phyloP scores from a whole-genome alignment of 2,888 invertebrate genomes.

The Psylliodes chrysocephalus region DNA sequence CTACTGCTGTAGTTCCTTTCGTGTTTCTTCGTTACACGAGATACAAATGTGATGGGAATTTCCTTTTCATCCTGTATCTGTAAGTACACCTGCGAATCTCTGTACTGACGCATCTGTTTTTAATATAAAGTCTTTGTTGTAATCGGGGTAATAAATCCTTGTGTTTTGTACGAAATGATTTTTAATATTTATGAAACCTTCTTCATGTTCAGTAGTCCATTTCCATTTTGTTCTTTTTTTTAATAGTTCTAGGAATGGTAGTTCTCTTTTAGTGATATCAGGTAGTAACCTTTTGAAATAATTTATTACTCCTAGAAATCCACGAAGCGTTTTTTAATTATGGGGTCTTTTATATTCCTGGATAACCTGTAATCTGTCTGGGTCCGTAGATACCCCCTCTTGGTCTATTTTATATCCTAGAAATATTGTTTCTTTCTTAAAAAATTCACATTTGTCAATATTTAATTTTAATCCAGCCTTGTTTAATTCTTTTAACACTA shows the following conservation, averaged over 20 bases:
- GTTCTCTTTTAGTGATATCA: slow-evolving; percentile 9
- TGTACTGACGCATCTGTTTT: slow-evolving; percentile 15
- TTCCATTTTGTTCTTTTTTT: too few relatives aligned
- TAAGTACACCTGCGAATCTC: slow-evolving; percentile 22
- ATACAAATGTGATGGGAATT: slow-evolving; percentile 20
- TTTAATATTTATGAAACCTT: slow-evolving; percentile 20
- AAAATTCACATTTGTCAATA: slow-evolving; percentile 50
- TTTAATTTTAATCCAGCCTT: slow-evolving; percentile 53
- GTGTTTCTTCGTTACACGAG: slow-evolving; percentile 12
- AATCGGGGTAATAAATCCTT: slow-evolving; percentile 21
- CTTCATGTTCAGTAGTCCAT: slow-evolving; percentile 16
- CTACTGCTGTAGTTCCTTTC: slow-evolving; percentile 1
- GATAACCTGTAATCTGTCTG: too few relatives aligned
- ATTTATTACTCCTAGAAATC: too few relatives aligned
- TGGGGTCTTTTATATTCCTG: too few relatives aligned
- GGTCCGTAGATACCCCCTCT: too few relatives aligned
- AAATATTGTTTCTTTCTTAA: too few relatives aligned
- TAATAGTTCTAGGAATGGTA: slow-evolving; percentile 26
- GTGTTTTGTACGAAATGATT: slow-evolving; percentile 5
- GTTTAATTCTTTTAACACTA: slow-evolving; percentile 43
- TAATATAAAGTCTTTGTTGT: slow-evolving; percentile 17
- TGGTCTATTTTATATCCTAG: too few relatives aligned
- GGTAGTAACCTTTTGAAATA: too few relatives aligned
- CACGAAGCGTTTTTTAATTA: too few relatives aligned
- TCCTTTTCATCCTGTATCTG: slow-evolving; percentile 7